Base-by-base conservation (phyloP, 2,797 vertebrate species). In the Pipistrellus kuhlii region DNA sequence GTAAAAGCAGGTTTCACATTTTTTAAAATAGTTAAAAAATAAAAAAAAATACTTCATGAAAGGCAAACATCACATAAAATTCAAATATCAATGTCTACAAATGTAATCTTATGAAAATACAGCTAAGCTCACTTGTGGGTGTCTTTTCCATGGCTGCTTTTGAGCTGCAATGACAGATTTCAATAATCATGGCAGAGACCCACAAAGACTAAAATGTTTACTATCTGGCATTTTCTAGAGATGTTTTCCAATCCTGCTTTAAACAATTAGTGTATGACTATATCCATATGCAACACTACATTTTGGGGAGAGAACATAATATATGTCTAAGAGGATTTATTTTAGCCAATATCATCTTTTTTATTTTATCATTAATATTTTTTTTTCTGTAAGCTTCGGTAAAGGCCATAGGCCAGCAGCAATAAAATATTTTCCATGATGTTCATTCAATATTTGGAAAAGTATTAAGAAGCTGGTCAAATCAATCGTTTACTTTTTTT, bases 1-100 rank as follows among this genome's bases (percentile, higher is more conserved):
- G 0, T 8, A 84, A 90, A 55, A 80, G 10, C n/a, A n/a, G 4
- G 78, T 94, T 94, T n/a, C 6, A 77, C 1, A 78, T 53, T 85
- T 95, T 90, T 90, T 81, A 23, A 81, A 94, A 83, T 80, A 17
- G 30, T 51, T 73, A 21, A 93, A 89, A 89, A 46, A 3, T 48
- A 2, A 2, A 77, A 90, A 73, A 89, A 11, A 48, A 25, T 2
- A 51, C 88, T 88, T 82, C 11, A 68, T 83, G 11, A 88, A 93
- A 91, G 87, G 8, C 71, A 27, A 92, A 88, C 96, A 46, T 53
- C n/a, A 71, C 4, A 48, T 57, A 8, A 78, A 85, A 94, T 85
- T 91, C 15, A 32, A 59, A 64, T 38, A 51, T 64, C 4, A 68
- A 0, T 64, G 14, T 57, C 25, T 85, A 72, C 11, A 57, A 68